Evolutionary conservation across 37 sponge, comb jelly and placozoan genomes (phyloP).

Genomic region (Tethya wilhelma): DNA sequence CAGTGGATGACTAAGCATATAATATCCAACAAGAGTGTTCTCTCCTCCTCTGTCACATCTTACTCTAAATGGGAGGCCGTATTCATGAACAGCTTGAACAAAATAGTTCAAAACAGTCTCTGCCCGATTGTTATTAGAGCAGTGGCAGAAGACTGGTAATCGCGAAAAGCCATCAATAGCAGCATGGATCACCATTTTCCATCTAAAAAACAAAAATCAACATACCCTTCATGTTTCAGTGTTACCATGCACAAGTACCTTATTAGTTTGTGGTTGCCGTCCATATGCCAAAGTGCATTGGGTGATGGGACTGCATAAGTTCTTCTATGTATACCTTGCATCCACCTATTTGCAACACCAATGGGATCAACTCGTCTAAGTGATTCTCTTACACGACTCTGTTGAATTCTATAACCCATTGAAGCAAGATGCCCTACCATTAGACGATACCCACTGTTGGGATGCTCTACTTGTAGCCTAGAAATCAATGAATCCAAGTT

Average conservation of each 20-base stretch:
- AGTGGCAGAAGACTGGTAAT: background rate
- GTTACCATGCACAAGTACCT: background rate
- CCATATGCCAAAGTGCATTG: constrained; percentile 67
- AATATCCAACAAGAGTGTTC: background rate
- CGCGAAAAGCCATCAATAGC: background rate
- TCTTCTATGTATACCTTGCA: constrained; percentile 31
- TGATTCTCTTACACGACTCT: constrained; percentile 4
- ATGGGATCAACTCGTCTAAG: constrained; percentile 52
- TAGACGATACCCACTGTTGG: constrained; percentile 33
- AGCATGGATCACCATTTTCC: background rate
- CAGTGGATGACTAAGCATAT: constrained; percentile 61
- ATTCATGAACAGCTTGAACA: background rate
- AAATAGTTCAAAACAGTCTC: background rate
- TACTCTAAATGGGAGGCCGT: background rate
- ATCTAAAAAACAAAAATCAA: background rate
- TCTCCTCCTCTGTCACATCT: background rate
- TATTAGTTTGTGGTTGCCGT: constrained; percentile 58
- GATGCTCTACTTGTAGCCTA: too few relatives aligned
- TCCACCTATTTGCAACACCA: constrained; percentile 14
- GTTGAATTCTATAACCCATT: constrained; percentile 27
- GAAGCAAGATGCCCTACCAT: constrained; percentile 21
- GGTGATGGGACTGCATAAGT: constrained; percentile 39
- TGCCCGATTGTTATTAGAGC: background rate
- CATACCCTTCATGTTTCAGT: background rate
- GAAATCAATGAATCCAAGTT: too few relatives aligned